Evolutionary conservation across 2,888 invertebrate species (phyloP).

Genomic region (Agonopterix arenella): DNA sequence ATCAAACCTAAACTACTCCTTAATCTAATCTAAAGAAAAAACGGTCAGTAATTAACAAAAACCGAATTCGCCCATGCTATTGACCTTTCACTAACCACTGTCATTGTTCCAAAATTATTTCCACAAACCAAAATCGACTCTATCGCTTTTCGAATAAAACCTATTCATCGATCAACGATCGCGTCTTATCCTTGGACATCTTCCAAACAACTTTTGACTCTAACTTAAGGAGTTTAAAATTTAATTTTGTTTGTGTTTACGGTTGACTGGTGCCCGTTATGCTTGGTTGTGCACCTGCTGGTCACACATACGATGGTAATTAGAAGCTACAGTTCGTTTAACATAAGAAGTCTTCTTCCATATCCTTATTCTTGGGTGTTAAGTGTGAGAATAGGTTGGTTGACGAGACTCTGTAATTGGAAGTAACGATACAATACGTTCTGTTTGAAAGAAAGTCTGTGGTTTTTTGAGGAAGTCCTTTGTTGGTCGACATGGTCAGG

Average conservation of each 20-base stretch:
- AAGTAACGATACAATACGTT: constrained; percentile 7
- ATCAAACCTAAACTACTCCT: background rate
- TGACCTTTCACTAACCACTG: constrained; percentile 52
- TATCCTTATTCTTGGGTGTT: no score
- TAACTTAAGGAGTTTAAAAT: constrained; percentile 7
- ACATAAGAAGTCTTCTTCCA: constrained; percentile 22
- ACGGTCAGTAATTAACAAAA: constrained; percentile 59
- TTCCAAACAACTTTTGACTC: constrained; percentile 16
- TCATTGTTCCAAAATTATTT: constrained; percentile 39
- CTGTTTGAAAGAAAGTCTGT: constrained; percentile 47
- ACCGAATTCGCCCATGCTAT: constrained; percentile 65
- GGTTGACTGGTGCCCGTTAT: constrained; percentile 59
- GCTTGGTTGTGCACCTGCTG: constrained; percentile 54
- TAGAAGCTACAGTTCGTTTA: constrained; percentile 25
- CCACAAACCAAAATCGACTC: constrained; percentile 32
- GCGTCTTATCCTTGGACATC: constrained; percentile 37
- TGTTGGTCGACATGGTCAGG: constrained; percentile 4
- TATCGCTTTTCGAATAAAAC: constrained; percentile 41
- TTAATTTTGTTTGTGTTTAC: constrained; percentile 18
- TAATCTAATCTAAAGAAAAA: constrained; percentile 15
- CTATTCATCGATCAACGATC: constrained; percentile 41
- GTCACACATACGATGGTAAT: constrained; percentile 71
- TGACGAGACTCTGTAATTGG: no score
- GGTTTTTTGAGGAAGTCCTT: constrained; percentile 57
- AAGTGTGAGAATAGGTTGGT: no score